A percentile compares a stretch with the other conserved stretches of the same genome.
Evolutionary conservation across 1,140 invertebrate genomes (phyloP).

Genomic region (Anastatus disparis): DNA sequence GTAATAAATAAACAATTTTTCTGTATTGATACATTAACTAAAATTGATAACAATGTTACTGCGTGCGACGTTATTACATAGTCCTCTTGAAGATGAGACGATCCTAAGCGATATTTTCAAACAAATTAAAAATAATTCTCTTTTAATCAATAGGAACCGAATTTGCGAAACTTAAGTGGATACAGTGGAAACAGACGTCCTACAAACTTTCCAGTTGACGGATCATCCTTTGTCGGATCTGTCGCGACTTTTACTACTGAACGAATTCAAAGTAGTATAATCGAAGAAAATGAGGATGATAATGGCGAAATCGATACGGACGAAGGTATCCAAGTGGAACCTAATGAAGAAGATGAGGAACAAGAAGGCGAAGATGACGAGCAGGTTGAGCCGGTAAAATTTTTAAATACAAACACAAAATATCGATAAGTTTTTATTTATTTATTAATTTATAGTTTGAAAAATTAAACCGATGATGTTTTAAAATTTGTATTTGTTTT

Average conservation of each 20-base stretch:
- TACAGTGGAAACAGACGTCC: not conserved
- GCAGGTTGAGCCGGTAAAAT: too few species aligned
- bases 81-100: too few species aligned
- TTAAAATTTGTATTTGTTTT: too few species aligned
- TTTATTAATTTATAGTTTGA: too few species aligned
- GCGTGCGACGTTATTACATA: too few species aligned
- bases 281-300: not conserved
- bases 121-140: not conserved
- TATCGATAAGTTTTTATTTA: too few species aligned
- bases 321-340: not conserved
- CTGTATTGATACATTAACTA: too few species aligned
- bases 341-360: slow-evolving; percentile 6
- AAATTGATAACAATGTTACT: too few species aligned
- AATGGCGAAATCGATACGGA: not conserved
- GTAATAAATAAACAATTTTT: too few species aligned
- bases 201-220: not conserved
- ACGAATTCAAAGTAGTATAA: not conserved
- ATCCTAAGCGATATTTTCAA: not conserved
- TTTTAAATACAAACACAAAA: too few species aligned
- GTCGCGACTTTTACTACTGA: slow-evolving; percentile 18
- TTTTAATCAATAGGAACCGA: not conserved
- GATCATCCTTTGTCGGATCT: not conserved
- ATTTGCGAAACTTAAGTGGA: not conserved
- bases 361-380: not conserved
- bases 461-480: too few species aligned